Base-by-base conservation (phyloP, 2,113 vertebrate genomes). In the Plecturocebus donacophilus region DNA sequence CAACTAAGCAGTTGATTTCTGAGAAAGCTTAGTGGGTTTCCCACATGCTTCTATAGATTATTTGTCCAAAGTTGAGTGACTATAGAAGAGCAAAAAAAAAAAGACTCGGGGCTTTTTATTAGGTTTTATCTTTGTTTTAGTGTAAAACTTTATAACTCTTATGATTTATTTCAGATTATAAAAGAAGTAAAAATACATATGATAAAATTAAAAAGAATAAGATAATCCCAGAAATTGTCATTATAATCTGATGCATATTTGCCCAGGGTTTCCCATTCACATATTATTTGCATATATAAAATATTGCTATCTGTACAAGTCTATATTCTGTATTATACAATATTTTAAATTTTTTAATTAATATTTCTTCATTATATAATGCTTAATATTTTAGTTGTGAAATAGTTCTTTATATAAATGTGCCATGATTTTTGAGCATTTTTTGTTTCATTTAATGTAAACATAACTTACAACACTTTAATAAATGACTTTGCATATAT, bases 181-280 rank as follows among this genome's bases (percentile, higher is more conserved):
- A 86, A 95, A 83, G 14, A 75, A 84, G 17, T 70, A 64, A 27
- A 94, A 94, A 87, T 54, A 86, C 16, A 84, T n/a, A 93, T 85
- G 86, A 45, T 52, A 17, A 77, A 85, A 32, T 79, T 25, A 52
- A 9, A 75, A 75, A 77, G 35, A 79, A 61, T 91, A 70, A 5
- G 68, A 70, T 45, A 86, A 54, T 27, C 45, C 10, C 42, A 71
- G 61, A 87, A 68, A 87, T 21, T 87, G 21, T 20, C 13, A 6
- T 45, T 30, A 40, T 30, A 90, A 76, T 32, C 3, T 35, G 17
- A 14, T 47, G 17, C 13, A 20, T 66, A 45, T 71, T 56, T 80
- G 17, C 76, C 35, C 32, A 54, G 23, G 25, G 7, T 90, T 81
- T 88, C 30, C 21, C 6, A 71, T 23, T 66, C 17, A 80, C 13